Evolutionary conservation across 2,113 vertebrate genomes (phyloP), one percentile per base, ranked within the genome.

Genomic region (Uropsilus gracilis): DNA sequence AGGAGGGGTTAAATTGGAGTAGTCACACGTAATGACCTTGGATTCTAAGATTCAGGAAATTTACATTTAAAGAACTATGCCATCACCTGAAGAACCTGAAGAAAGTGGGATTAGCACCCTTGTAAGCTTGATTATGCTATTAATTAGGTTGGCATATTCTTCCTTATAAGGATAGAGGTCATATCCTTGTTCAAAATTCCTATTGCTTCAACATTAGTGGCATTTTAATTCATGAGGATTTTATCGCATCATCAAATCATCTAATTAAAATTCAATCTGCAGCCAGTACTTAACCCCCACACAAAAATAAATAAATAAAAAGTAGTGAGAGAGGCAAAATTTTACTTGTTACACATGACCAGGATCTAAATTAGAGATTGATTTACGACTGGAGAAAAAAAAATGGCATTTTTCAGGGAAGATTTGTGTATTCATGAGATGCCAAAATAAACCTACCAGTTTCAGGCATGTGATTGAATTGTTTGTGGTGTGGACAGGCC

Each of bases 401-500:
- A 84, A 6, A 61, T 12, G 4, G 6, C 48, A 17, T 46, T 86
- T 32, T 9, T 69, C n/a, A 32, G 37, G 44, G 30, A 90, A 34
- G n/a, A 75, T 37, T 59, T 68, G 10, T 72, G 46, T 76, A 30
- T 77, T 87, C 53, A 59, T 24, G 80, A 80, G 66, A 59, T 42
- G n/a, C 53, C 24, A 6, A 82, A 94, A 55, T 55, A 78, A 83
- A 18, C 14, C 28, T 44, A 53, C n/a, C 39, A 61, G 86, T 86
- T 76, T 44, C 14, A 81, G 32, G 75, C 77, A 11, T 7, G n/a
- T 86, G 78, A 95, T 76, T 95, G 89, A 96, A 61, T 92, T 86
- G 32, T 95, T 82, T 76, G 34, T 24, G 7, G 46, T 1, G 0
- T 55, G 59, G 44, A 77, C 63, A 17, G 5, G 73, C 61, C 59